A percentile compares a stretch with the other conserved stretches of the same genome.
Conservation (phyloP, 2,797 vertebrate genomes). For the Chelon labrosus region DNA sequence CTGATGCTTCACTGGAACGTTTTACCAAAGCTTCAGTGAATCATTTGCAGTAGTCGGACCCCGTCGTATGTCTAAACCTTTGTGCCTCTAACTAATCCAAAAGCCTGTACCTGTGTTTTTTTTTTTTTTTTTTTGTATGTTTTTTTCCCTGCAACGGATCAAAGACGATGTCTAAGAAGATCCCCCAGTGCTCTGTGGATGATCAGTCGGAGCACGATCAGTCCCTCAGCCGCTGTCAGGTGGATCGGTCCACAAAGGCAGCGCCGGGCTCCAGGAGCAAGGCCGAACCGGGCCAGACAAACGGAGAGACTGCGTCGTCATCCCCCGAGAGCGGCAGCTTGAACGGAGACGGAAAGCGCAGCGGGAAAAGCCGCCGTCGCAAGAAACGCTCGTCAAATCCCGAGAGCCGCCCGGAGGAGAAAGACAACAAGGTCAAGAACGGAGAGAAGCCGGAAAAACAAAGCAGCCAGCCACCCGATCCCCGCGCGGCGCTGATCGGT, state of each 20-base stretch:
- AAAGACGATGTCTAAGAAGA: slow-evolving; percentile 82
- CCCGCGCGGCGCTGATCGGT: slow-evolving; percentile 47
- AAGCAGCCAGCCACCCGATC: not conserved
- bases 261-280: slow-evolving; percentile 44
- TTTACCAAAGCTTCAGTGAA: not conserved
- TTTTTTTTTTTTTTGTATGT: slow-evolving; percentile 34
- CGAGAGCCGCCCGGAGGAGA: slow-evolving; percentile 45
- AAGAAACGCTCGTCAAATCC: slow-evolving; percentile 71
- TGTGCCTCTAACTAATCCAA: slow-evolving; percentile 74
- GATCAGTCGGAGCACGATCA: slow-evolving; percentile 62
- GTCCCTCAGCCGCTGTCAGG: slow-evolving; percentile 46
- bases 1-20: slow-evolving; percentile 24
- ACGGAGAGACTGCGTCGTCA: slow-evolving; percentile 67
- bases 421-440: slow-evolving; percentile 16
- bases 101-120: slow-evolving; percentile 78
- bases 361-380: slow-evolving; percentile 74
- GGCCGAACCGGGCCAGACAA: slow-evolving; percentile 56
- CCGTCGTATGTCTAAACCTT: slow-evolving; percentile 54
- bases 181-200: slow-evolving; percentile 49
- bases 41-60: slow-evolving; percentile 15
- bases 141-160: slow-evolving; percentile 57
- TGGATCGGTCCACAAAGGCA: slow-evolving; percentile 40
- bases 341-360: slow-evolving; percentile 75
- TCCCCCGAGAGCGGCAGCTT: slow-evolving; percentile 77
- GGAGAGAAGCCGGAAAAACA: slow-evolving; percentile 37